Evolutionary conservation across 2,113 vertebrate species (phyloP).

Genomic region (Rana temporaria): DNA sequence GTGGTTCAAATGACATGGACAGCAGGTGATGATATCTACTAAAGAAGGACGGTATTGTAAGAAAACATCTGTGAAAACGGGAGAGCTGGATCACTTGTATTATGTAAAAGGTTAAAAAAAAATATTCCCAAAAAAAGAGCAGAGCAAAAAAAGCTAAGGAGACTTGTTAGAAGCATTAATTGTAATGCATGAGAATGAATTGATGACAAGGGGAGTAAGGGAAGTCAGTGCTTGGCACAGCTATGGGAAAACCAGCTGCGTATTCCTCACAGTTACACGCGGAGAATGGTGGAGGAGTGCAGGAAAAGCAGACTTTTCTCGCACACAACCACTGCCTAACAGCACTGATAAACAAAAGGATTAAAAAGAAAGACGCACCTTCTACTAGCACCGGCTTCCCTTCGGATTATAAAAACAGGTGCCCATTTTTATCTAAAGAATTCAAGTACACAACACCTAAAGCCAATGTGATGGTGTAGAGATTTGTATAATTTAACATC

Average conservation of each 20-base stretch:
- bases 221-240: constrained; percentile 54
- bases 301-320: constrained; percentile 42
- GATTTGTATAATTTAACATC: too few relatives aligned
- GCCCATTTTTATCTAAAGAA: not conserved
- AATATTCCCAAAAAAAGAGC: constrained; percentile 55
- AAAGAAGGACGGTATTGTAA: constrained; percentile 63
- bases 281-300: constrained; percentile 3
- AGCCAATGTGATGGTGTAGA: too few relatives aligned
- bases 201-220: constrained; percentile 55
- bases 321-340: not conserved
- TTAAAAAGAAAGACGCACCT: constrained; percentile 9
- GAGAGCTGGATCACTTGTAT: constrained; percentile 45
- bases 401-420: not conserved
- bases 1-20: constrained; percentile 44
- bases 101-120: constrained; percentile 24
- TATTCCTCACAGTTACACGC: not conserved
- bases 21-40: constrained; percentile 70
- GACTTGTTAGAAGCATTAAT: constrained; percentile 58
- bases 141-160: constrained; percentile 43
- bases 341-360: constrained; percentile 9
- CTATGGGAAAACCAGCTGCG: constrained; percentile 17
- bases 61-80: constrained; percentile 61
- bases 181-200: constrained; percentile 55
- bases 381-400: not conserved
- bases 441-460: not conserved